Conservation (phyloP, 2,113 vertebrate genomes). For the Calonectris borealis region DNA sequence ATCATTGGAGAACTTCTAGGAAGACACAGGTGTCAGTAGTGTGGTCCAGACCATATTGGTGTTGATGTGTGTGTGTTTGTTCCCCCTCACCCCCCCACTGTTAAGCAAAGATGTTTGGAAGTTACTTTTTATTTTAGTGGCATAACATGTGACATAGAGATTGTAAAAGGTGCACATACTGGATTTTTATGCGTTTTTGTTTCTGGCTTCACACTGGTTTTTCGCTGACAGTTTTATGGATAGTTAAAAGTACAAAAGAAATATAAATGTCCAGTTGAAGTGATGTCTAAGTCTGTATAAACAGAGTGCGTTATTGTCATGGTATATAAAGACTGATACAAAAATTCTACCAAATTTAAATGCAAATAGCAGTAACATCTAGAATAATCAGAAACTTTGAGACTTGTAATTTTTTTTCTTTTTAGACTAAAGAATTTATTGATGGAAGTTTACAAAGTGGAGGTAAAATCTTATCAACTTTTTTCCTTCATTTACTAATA, state of each 20-base stretch:
- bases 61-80: background rate
- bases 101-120: background rate
- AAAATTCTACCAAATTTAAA: background rate
- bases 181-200: background rate
- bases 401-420: background rate
- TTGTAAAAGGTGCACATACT: background rate
- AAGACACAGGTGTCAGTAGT: background rate
- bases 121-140: background rate
- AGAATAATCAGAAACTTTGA: background rate
- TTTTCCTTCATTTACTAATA: background rate
- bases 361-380: background rate
- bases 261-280: background rate
- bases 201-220: background rate
- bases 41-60: background rate
- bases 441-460: slow-evolving; percentile 95
- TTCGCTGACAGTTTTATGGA: background rate
- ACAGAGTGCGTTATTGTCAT: background rate
- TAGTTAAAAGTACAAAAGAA: background rate
- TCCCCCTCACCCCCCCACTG: no score
- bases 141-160: background rate
- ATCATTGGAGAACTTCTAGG: background rate
- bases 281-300: background rate
- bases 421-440: slow-evolving; percentile 98
- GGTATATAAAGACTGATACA: background rate
- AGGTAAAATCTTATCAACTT: slow-evolving; percentile 77